Base-by-base conservation (phyloP, 2,113 vertebrate species). In the Crocuta crocuta region DNA sequence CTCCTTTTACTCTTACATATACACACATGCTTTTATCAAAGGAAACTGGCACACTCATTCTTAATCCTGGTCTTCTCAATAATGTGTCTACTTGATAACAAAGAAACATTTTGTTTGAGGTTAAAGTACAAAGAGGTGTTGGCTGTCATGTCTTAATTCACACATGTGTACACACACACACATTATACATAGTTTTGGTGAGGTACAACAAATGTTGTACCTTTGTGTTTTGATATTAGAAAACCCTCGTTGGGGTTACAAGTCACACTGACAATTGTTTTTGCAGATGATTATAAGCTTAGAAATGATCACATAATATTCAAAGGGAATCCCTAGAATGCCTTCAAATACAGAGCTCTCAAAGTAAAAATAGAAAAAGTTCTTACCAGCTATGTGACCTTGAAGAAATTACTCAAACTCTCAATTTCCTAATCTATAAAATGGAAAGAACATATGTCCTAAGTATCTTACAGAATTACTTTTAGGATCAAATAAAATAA, bases 291-390 rank as follows among this genome's bases (percentile, higher is more conserved):
- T n/a, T 88, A 39, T 85, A 73, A 89, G 63, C 39, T 96, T 93
- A 89, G 53, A 81, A 81, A 91, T 83, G 8, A 50, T 45, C 61
- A 97, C 5, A 92, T n/a, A 90, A 89, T 66, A 92, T 61, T 93
- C 58, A 92, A 97, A 86, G 12, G 74, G 93, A 94, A 92, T 21
- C 76, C 12, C 13, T 35, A 88, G n/a, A 95, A 96, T 90, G 13
- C 31, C 19, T 92, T 53, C 50, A 55, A 95, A 95, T 28, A 81
- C 19, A 94, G 26, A 91, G 16, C 31, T 33, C 74, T 91, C 55
- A 80, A 93, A 33, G 35, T 94, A 50, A 96, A 84, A 68, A 86
- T 13, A 95, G 17, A 94, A 73, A 65, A 89, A 78, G 31, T 53
- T 92, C 39, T 80, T 89, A 61, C 24, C 80, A 91, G 53, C 45